Evolutionary conservation across 2,113 vertebrate genomes (phyloP).

Genomic region (Cichladusa arquata): DNA sequence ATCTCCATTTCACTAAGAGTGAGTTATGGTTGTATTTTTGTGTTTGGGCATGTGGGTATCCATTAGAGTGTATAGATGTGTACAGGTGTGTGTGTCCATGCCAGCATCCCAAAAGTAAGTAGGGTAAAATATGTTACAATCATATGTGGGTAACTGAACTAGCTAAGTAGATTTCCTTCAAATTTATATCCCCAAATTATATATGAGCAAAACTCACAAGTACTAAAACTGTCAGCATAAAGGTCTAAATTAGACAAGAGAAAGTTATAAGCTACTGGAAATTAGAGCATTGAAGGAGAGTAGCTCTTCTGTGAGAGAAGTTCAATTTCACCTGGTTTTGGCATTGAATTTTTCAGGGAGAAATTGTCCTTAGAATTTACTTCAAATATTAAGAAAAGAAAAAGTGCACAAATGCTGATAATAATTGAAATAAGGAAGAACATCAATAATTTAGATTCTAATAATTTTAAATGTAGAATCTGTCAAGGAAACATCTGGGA

Average conservation of each 20-base stretch:
- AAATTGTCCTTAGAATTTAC: background rate
- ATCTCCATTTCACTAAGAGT: background rate
- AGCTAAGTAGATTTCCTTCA: background rate
- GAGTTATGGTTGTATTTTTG: background rate
- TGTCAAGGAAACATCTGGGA: background rate
- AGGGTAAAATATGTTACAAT: background rate
- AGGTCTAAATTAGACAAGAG: background rate
- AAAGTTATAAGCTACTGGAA: background rate
- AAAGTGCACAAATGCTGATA: background rate
- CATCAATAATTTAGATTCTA: background rate
- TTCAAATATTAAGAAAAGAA: background rate
- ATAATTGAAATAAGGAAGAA: background rate
- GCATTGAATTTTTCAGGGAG: background rate
- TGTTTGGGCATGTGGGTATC: background rate
- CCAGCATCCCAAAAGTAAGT: background rate
- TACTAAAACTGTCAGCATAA: background rate
- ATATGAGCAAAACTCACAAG: background rate
- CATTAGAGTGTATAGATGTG: background rate
- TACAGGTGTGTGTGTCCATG: rapidly evolving
- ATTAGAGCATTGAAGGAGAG: background rate
- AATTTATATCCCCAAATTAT: background rate
- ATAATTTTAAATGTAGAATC: background rate
- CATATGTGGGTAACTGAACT: background rate
- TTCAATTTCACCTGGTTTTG: background rate
- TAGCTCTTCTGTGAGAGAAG: background rate